Conservation (phyloP, 2,888 invertebrate genomes). For the Agrilus cyanescens region DNA sequence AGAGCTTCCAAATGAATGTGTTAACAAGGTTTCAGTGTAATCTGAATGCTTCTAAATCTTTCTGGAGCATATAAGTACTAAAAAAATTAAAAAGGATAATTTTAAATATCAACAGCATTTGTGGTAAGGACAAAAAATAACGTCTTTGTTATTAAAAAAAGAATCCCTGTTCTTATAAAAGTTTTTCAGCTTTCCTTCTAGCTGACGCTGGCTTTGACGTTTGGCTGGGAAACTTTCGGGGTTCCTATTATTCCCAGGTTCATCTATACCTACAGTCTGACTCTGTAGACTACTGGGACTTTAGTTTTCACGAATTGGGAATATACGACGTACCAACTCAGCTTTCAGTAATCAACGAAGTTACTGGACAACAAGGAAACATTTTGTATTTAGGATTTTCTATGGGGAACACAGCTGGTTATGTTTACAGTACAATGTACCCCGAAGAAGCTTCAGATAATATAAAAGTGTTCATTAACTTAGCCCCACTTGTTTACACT, state of each 20-base stretch:
- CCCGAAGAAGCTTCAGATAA: slow-evolving; percentile 54
- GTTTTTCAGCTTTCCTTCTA: slow-evolving; percentile 27
- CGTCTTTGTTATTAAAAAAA: background rate
- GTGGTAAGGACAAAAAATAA: no score
- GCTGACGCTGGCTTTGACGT: slow-evolving; percentile 38
- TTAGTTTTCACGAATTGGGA: slow-evolving; percentile 16
- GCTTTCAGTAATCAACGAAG: slow-evolving; percentile 11
- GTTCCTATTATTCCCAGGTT: slow-evolving; percentile 18
- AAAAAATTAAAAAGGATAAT: no score
- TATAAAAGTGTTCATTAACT: slow-evolving; percentile 43
- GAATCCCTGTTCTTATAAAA: background rate
- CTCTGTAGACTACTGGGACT: slow-evolving; percentile 19
- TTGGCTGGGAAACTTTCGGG: slow-evolving; percentile 38
- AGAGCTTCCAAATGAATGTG: no score
- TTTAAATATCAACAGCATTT: no score
- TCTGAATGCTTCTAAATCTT: no score
- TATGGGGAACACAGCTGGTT: slow-evolving; percentile 65
- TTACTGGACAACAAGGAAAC: slow-evolving; percentile 11
- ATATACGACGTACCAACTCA: slow-evolving; percentile 13
- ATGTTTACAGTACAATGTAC: slow-evolving; percentile 50
- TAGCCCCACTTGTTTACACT: slow-evolving; percentile 54
- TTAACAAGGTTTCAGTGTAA: no score
- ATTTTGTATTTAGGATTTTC: slow-evolving; percentile 72
- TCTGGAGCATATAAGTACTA: no score
- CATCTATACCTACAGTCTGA: slow-evolving; percentile 14